Percentiles rank a stretch among this genome's conserved stretches.
These are phyloP conservation scores for Glomeris marginata DNA, from an alignment of 2,888 invertebrate genomes.

Conservation along the genomic window DNA sequence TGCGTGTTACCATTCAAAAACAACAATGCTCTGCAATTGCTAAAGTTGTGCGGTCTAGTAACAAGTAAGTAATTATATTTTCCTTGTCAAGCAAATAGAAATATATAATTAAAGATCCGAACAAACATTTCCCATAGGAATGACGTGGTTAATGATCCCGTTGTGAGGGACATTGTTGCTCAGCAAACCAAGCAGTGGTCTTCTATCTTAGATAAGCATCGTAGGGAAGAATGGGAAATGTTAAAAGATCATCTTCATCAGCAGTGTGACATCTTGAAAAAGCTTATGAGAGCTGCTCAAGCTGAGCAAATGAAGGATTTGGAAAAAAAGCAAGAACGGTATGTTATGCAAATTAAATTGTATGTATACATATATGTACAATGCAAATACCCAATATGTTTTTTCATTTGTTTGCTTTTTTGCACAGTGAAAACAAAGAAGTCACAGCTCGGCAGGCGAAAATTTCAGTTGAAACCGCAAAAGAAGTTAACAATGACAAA, in stretches of 20 bases:
- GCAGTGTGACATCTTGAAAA: conserved; percentile 43
- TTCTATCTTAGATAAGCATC: conserved; percentile 45
- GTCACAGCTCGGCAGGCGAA: conserved; percentile 90
- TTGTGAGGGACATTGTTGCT: conserved; percentile 48
- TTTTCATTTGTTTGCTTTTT: neutral
- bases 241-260: conserved; percentile 47
- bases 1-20: conserved; percentile 77
- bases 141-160: conserved; percentile 22
- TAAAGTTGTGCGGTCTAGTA: conserved; percentile 74
- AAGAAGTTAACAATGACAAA: conserved; percentile 91
- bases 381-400: too few relatives aligned
- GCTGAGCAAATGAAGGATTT: conserved; percentile 73
- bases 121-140: too few relatives aligned
- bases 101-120: neutral
- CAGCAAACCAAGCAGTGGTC: conserved; percentile 94
- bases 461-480: conserved; percentile 90
- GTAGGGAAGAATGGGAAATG: conserved; percentile 56
- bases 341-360: too few relatives aligned
- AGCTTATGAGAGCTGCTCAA: conserved; percentile 70
- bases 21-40: conserved; percentile 80
- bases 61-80: conserved; percentile 48
- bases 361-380: too few relatives aligned
- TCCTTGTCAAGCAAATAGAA: neutral
- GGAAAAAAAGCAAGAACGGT: conserved; percentile 75
- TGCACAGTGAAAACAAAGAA: conserved; percentile 74